Conservation (phyloP, 2,113 vertebrate species). For the Pholis gunnellus region DNA sequence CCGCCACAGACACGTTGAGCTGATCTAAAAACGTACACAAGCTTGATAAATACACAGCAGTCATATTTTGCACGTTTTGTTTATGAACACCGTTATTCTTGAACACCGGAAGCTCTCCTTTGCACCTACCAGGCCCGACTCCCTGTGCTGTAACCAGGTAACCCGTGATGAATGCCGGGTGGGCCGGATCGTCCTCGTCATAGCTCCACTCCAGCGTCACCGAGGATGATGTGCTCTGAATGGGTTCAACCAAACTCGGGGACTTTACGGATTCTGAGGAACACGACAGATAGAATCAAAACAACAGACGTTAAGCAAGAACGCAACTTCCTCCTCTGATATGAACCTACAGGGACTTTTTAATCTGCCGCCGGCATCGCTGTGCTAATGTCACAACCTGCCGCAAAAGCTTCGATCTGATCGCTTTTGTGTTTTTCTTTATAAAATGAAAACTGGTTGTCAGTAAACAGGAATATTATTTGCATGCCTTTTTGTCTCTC, state of each 20-base stretch:
- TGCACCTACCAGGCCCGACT: slow-evolving; percentile 15
- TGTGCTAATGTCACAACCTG: neutral
- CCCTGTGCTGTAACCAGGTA: slow-evolving; percentile 63
- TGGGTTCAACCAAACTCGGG: slow-evolving; percentile 33
- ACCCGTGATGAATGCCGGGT: slow-evolving; percentile 73
- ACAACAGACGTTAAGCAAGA: neutral
- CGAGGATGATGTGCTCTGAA: slow-evolving; percentile 58
- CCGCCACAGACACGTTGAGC: slow-evolving; percentile 32
- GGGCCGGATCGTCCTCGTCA: slow-evolving; percentile 56
- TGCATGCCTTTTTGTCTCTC: neutral
- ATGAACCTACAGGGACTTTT: neutral
- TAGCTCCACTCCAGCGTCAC: slow-evolving; percentile 74
- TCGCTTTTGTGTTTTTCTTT: neutral
- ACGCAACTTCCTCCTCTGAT: neutral
- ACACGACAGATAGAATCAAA: neutral
- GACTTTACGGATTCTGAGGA: slow-evolving; percentile 47
- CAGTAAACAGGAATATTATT: neutral
- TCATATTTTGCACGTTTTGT: neutral
- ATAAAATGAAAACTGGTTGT: neutral
- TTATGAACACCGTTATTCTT: too few relatives aligned
- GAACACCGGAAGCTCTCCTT: neutral
- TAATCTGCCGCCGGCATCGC: neutral
- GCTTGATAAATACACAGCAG: neutral
- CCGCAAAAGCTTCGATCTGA: neutral
- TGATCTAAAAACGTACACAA: slow-evolving; percentile 36